Evolutionary conservation across 1,140 invertebrate genomes (phyloP).

Genomic region (Pachypsylla venusta): DNA sequence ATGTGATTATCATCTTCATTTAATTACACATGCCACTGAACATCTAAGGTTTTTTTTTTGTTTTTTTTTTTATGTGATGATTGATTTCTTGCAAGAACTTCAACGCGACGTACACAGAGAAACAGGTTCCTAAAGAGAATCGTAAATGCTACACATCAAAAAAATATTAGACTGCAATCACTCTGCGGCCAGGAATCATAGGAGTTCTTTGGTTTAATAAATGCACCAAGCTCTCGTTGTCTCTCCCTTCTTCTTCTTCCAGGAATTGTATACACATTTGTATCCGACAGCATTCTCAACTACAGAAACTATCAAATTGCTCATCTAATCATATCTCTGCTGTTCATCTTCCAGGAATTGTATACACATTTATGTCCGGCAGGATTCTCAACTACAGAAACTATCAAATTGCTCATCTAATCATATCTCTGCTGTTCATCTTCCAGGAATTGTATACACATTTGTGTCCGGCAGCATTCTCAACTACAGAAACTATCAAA

Average conservation of each 20-base stretch:
- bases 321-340: constrained; percentile 40
- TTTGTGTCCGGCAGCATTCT: constrained; percentile 61
- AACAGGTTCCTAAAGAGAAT: too few relatives aligned
- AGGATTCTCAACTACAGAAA: constrained; percentile 49
- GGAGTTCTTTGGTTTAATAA: too few relatives aligned
- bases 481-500: constrained; percentile 47
- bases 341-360: constrained; percentile 36
- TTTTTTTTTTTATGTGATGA: too few relatives aligned
- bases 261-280: constrained; percentile 45
- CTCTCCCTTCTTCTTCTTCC: neutral
- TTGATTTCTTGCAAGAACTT: too few relatives aligned
- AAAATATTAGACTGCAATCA: too few relatives aligned
- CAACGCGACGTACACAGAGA: too few relatives aligned
- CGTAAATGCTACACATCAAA: too few relatives aligned
- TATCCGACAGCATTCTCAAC: constrained; percentile 51
- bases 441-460: constrained; percentile 36
- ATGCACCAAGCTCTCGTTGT: too few relatives aligned
- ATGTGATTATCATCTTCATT: too few relatives aligned
- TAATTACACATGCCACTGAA: too few relatives aligned
- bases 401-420: constrained; percentile 45
- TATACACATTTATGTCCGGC: constrained; percentile 59
- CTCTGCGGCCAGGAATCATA: too few relatives aligned
- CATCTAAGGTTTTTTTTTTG: too few relatives aligned
- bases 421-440: constrained; percentile 8
- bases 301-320: constrained; percentile 49